Evolutionary conservation across 1,140 invertebrate species (phyloP).

Genomic region (Pseudomyrmex sp.): DNA sequence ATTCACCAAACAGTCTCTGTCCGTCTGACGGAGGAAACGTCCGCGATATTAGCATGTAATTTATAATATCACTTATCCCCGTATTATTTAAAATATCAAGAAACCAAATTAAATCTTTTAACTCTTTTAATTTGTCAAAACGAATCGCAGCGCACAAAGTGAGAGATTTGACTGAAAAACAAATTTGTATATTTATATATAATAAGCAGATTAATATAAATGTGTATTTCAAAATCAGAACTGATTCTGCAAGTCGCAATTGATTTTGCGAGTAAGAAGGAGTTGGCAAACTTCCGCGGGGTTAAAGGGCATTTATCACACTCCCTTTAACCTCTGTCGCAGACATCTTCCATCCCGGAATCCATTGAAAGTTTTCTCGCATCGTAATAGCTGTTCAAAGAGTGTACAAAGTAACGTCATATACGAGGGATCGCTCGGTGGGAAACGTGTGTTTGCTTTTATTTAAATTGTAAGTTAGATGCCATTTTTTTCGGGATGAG

Average conservation of each 20-base stretch:
- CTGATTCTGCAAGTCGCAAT: slow-evolving; percentile 31
- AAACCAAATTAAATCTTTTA: background rate
- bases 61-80: background rate
- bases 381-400: slow-evolving; percentile 64
- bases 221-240: too few relatives aligned
- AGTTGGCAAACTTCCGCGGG: slow-evolving; percentile 55
- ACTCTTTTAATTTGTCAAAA: background rate
- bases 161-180: too few relatives aligned
- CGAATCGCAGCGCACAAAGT: too few relatives aligned
- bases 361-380: slow-evolving; percentile 76
- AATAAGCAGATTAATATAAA: too few relatives aligned
- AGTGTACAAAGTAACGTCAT: slow-evolving; percentile 66
- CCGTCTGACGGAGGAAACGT: background rate
- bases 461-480: slow-evolving; percentile 86
- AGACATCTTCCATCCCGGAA: slow-evolving; percentile 70
- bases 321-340: slow-evolving; percentile 71
- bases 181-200: too few relatives aligned
- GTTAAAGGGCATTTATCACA: slow-evolving; percentile 74
- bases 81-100: background rate
- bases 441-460: slow-evolving; percentile 85
- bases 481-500: slow-evolving; percentile 65
- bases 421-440: slow-evolving; percentile 58
- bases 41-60: background rate
- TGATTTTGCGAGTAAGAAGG: slow-evolving; percentile 62
- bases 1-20: background rate